Evolutionary conservation across 2,888 invertebrate species (phyloP), one percentile per base, ranked within the genome.

Genomic region (Lamproptera curius): DNA sequence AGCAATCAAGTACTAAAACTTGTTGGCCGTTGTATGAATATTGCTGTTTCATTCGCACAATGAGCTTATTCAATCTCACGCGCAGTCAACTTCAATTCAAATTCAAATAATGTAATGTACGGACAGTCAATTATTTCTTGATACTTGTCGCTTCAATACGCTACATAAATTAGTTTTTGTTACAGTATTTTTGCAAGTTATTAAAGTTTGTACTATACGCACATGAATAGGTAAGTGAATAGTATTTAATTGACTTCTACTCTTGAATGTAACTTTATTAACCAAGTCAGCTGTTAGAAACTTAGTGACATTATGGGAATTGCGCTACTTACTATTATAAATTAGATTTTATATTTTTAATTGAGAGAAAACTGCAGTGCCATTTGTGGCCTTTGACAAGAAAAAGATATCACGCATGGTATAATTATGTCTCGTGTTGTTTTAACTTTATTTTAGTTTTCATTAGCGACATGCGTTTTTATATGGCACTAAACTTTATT

Each of bases 121-220:
- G 52, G 56, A 56, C 60, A 60, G 65, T 67, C 70, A 70, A 70
- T 70, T 69, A 70, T 63, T 68, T 69, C 67, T 69, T 63, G 67
- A 59, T 66, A 64, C 61, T 71, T 64, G 64, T 53, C 54, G 62
- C 53, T 56, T 46, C 43, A 41, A 62, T 67, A 59, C 63, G 62
- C 58, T 59, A 55, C 62, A 53, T 36, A 52, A 46, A 50, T 50
- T 41, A 46, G 11, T 39, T 44, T 34, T 48, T 47, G 50, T 53
- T 46, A 36, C 42, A 36, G 46, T 47, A 46, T 35, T 49, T 38
- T 36, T 51, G 39, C 34, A 35, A 42, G 16, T 16, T 42, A 42
- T 34, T 37, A 9, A n/a, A 17, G 37, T 39, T 33, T 16, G 13
- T 15, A 16, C 5, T 26, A 48, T 20, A 11, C 10, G 16, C 20